Base-by-base conservation (phyloP, 2,113 vertebrate species). In the Nanorana parkeri region DNA sequence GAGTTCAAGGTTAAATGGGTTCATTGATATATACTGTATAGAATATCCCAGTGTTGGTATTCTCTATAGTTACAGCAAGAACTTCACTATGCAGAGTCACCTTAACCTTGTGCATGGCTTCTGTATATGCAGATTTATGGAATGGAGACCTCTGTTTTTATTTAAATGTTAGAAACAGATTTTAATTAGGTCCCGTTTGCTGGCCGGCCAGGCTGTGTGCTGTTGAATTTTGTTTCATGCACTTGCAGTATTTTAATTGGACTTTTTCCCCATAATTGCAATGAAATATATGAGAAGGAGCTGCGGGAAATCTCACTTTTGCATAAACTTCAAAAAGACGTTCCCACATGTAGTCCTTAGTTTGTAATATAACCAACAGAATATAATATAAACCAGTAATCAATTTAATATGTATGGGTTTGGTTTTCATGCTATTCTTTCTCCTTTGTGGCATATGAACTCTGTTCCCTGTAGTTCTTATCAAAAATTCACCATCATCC, bases 401-500 rank as follows among this genome's bases (percentile, higher is more conserved):
- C 55, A 69, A 80, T 80, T 68, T 80, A 41, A 41, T 69, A 69
- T 80, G 52, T 56, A 80, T 80, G 77, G 65, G 67, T 80, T 80
- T 64, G 13, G 68, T 80, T 69, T 80, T 32, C 54, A 78, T 16
- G 28, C 68, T 69, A 69, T 61, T 41, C 36, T 60, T n/a, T 61
- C 28, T 80, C 78, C 67, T 80, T 80, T 41, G 78, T 69, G 78
- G 78, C 21, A 80, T 32, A 69, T 80, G 32, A 71, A 69, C 67
- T 69, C 29, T 51, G 26, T 69, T 80, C 66, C 78, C 78, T 24
- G 55, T 69, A 80, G 78, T 68, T 68, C 55, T 60, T 80, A 80
- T 80, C 66, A 80, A 80, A 80, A 80, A 80, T 80, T 80, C 32
- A 80, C 78, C 78, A 80, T 80, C 67, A 60, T 61, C 23, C 78